Percentiles rank a stretch among this genome's conserved stretches.
Evolutionary conservation across 1,140 invertebrate species (phyloP).

Genomic region (Mizuhopecten yessoensis): DNA sequence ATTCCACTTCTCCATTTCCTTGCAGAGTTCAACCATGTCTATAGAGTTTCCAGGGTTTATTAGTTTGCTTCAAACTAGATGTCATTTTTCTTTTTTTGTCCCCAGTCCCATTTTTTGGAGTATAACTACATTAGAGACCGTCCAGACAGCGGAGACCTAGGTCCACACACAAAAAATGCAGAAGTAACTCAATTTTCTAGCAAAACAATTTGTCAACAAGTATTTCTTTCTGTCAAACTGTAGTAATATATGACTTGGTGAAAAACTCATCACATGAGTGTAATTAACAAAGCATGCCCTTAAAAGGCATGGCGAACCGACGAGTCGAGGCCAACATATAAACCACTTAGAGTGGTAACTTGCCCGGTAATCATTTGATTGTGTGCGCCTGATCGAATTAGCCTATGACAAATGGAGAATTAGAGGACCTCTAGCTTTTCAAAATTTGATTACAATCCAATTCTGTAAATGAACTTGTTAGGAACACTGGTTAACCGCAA

Average conservation of each 20-base stretch:
- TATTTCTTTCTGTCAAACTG: conserved; percentile 39
- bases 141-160: conserved; percentile 9
- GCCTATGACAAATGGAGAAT: conserved; percentile 26
- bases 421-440: conserved; percentile 37
- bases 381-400: background rate
- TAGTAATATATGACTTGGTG: conserved; percentile 30
- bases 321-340: conserved; percentile 1
- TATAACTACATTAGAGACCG: background rate
- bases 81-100: conserved; percentile 38
- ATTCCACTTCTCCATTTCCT: conserved; percentile 27
- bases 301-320: background rate
- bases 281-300: conserved; percentile 16
- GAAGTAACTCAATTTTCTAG: conserved; percentile 31
- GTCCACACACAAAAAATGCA: conserved; percentile 6
- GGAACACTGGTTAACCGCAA: conserved; percentile 37
- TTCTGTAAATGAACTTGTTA: conserved; percentile 39
- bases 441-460: conserved; percentile 40
- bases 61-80: conserved; percentile 23
- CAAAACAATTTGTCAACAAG: conserved; percentile 39
- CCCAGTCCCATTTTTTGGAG: background rate
- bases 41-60: conserved; percentile 3
- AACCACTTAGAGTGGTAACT: conserved; percentile 26
- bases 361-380: conserved; percentile 33
- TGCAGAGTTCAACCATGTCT: background rate
- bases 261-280: conserved; percentile 33